Base-by-base conservation (phyloP, 2,113 vertebrate genomes). In the Addax nasomaculatus region DNA sequence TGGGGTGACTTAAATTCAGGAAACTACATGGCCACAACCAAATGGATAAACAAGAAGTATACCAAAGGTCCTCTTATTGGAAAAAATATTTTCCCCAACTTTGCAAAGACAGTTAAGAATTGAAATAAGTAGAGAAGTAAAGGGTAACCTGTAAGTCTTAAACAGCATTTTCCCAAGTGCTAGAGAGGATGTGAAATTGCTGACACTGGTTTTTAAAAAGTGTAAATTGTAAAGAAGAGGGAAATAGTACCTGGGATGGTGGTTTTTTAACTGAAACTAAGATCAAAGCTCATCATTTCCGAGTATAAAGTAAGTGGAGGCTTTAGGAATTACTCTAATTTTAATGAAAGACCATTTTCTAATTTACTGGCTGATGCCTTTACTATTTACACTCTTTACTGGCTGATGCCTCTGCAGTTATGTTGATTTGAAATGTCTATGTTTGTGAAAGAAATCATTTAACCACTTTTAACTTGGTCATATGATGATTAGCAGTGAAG, bases 181-280 rank as follows among this genome's bases (percentile, higher is more conserved):
- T 13, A 93, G 73, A 60, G 30, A 98, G 95, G 95, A 98, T 96
- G 85, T 98, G 87, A 99, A 98, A 96, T 98, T 98, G 98, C 98
- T 99, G 98, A 99, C 84, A 88, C 10, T 93, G 85, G 53, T 94
- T 98, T 70, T 98, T 94, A 51, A 97, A 97, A 98, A 86, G 78
- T 96, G 96, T 97, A 98, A 98, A 98, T 98, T 98, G 92, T 98
- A 97, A 98, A 98, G 96, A 98, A 98, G 98, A 83, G 47, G 97
- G 98, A 98, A 99, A 98, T 98, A 98, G 95, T 98, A 98, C 19
- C 62, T 96, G 85, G 39, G 33, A 29, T 79, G 93, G 95, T 95
- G 97, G 96, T 64, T 98, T 99, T 96, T 97, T 80, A 98, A 97
- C 27, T 96, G 97, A 98, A 98, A 95, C n/a, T 57, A 80, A 98